Conservation (phyloP, 2,797 vertebrate genomes). For the Acrossocheilus wenchowensis region DNA sequence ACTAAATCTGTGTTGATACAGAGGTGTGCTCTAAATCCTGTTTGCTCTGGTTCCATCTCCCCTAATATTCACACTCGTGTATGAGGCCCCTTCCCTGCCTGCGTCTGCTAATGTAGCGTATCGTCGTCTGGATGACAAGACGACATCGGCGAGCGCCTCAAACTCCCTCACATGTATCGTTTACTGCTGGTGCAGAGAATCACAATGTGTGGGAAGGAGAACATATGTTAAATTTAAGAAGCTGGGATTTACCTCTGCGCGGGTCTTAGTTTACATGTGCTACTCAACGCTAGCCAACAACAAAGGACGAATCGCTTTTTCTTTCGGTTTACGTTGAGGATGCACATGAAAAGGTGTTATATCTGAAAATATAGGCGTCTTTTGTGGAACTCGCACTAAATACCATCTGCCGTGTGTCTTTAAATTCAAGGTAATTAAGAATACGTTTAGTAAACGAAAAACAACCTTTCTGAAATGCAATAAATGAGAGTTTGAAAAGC, state of each 20-base stretch:
- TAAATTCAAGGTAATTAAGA: constrained; percentile 30
- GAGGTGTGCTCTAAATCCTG: constrained; percentile 61
- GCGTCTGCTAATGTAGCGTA: constrained; percentile 47
- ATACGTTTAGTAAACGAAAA: constrained; percentile 12
- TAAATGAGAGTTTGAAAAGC: constrained; percentile 33
- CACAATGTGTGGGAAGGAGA: constrained; percentile 54
- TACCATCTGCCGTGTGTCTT: constrained; percentile 29
- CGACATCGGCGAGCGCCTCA: constrained; percentile 30
- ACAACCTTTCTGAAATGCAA: constrained; percentile 24
- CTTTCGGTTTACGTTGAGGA: neutral
- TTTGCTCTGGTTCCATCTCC: constrained; percentile 69
- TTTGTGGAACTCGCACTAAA: constrained; percentile 3
- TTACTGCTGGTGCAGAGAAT: constrained; percentile 26
- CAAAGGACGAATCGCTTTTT: constrained; percentile 12
- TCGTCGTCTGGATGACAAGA: constrained; percentile 48
- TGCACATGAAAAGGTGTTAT: constrained; percentile 30
- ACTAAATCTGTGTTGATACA: constrained; percentile 54
- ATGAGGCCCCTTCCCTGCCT: constrained; percentile 56
- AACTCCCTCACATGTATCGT: constrained; percentile 26
- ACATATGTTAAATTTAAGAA: constrained; percentile 59
- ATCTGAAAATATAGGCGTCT: constrained; percentile 21
- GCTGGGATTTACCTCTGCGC: constrained; percentile 51
- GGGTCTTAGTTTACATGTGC: constrained; percentile 42
- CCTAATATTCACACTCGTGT: constrained; percentile 68
- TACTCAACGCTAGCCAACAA: constrained; percentile 8